Base-by-base conservation (phyloP, 2,113 vertebrate genomes). In the Cololabis saira region DNA sequence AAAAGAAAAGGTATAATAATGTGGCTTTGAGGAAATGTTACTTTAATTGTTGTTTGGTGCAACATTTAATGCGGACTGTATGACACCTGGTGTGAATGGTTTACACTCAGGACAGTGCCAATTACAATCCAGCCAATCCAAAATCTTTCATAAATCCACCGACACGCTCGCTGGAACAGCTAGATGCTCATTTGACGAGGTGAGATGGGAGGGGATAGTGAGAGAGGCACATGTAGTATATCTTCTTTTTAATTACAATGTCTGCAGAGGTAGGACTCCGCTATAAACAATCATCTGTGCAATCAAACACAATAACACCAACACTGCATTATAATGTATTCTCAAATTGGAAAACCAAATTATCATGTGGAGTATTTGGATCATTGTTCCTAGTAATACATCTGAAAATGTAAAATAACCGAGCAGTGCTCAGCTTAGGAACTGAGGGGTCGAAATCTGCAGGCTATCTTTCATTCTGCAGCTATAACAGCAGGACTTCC, bases 161-260 rank as follows among this genome's bases (percentile, higher is more conserved):
- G 72, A 81, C 75, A 76, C 65, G 80, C 72, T 72, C 66, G 55
- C 48, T 81, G 87, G 84, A 80, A 85, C 76, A 63, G 76, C 89
- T 75, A 80, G 81, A 81, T 80, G 81, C 88, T 90, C 86, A 87
- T 91, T 91, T 87, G 87, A 90, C 56, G 61, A 86, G 76, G 82
- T 76, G 76, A 84, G 86, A 89, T 83, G 76, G 74, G 81, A 86
- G 40, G 40, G 61, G 62, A 54, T 85, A 83, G 89, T 67, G 76
- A 91, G 85, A 87, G 86, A 76, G 58, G 70, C 78, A 66, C 85
- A 58, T 50, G 84, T 82, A 49, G 78, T 83, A 89, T 81, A 87
- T 87, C 80, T 87, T 88, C 69, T 87, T 90, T 91, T 92, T 93
- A 93, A 94, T 94, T 91, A 93, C 80, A 90, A 92, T 61, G 90